These are phyloP conservation scores for Vulpes lagopus DNA, from an alignment of 2,113 vertebrate genomes.

Conservation along the genomic window DNA sequence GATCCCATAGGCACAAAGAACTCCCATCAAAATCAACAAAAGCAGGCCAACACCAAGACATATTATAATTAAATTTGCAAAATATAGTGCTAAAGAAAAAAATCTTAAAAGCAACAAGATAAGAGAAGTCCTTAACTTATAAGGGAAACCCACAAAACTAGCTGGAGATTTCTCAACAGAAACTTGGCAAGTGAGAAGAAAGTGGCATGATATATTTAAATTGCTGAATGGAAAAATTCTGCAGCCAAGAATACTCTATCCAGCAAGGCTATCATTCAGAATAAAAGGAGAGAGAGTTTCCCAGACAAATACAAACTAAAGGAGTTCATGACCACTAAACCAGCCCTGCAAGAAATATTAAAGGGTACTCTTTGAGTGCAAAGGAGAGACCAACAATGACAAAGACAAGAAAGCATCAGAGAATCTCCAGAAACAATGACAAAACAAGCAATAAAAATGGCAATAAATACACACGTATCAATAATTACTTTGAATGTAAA, in stretches of 20 bases:
- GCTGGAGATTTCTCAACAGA: not conserved
- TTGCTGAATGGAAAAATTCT: not conserved
- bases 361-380: not conserved
- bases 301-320: not conserved
- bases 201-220: not conserved
- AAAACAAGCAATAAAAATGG: not conserved
- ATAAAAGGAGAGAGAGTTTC: not conserved
- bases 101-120: not conserved
- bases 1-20: not conserved
- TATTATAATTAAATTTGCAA: not conserved
- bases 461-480: not conserved
- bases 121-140: not conserved
- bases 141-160: not conserved
- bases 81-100: not conserved
- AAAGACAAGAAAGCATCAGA: not conserved
- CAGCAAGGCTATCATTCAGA: not conserved
- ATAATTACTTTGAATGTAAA: not conserved
- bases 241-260: not conserved
- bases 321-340: not conserved
- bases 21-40: not conserved
- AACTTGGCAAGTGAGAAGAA: not conserved
- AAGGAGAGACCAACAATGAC: not conserved
- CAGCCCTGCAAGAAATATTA: not conserved
- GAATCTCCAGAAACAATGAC: not conserved
- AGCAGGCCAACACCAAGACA: not conserved